These are phyloP conservation scores for Rhynchonycteris naso DNA, from an alignment of 2,797 vertebrate genomes.

Conservation along the genomic window DNA sequence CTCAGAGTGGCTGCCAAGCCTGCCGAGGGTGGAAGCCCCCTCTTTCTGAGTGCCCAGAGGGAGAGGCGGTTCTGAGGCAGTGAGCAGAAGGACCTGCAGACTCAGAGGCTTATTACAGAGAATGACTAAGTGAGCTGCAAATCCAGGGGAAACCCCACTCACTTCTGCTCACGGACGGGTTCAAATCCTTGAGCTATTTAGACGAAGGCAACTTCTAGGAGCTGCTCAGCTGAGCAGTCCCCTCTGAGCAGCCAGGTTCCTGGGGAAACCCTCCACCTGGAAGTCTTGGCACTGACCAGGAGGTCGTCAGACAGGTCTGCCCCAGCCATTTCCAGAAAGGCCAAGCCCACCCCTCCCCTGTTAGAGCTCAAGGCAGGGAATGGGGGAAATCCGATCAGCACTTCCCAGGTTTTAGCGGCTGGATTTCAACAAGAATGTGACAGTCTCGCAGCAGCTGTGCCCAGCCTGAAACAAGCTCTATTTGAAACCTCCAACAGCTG, in stretches of 20 bases:
- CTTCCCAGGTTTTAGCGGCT: constrained; percentile 75
- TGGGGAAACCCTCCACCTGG: constrained; percentile 3
- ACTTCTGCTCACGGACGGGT: constrained; percentile 28
- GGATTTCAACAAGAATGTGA: constrained; percentile 80
- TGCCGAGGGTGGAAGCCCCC: neutral
- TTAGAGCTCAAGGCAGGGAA: constrained; percentile 31
- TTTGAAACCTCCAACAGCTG: constrained; percentile 82
- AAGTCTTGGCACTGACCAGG: neutral
- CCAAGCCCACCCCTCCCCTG: neutral
- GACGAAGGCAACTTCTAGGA: neutral
- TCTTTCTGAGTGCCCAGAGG: neutral
- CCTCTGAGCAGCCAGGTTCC: neutral
- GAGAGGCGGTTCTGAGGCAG: constrained; percentile 34
- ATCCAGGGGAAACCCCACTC: constrained; percentile 75
- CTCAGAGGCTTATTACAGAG: constrained; percentile 57
- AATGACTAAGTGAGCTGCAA: constrained; percentile 76
- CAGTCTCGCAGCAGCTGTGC: constrained; percentile 78
- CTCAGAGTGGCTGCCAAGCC: neutral
- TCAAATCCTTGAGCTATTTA: constrained; percentile 22
- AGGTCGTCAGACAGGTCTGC: constrained; percentile 22
- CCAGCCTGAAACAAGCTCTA: constrained; percentile 77
- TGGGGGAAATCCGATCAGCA: constrained; percentile 76
- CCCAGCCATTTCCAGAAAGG: neutral
- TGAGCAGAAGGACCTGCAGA: constrained; percentile 5
- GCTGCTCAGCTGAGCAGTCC: neutral